Evolutionary conservation across 92 coral and sea anemone genomes (phyloP).

Genomic region (Hydrozoanthus gracilis): DNA sequence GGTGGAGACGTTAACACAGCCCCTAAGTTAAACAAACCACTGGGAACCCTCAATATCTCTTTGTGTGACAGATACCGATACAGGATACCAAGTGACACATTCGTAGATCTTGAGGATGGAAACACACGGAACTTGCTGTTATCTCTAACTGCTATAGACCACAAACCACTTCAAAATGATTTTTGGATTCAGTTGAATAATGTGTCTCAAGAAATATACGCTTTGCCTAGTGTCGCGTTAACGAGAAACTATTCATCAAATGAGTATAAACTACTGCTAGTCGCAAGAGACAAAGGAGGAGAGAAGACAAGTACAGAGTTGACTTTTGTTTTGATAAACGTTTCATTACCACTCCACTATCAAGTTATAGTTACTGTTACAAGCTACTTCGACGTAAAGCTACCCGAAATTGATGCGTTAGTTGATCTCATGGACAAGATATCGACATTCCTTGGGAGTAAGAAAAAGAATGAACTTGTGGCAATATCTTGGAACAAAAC

Average conservation of each 20-base stretch:
- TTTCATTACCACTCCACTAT: slow-evolving; percentile 10
- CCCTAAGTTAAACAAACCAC: slow-evolving; percentile 32
- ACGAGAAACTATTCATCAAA: background rate
- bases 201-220: slow-evolving; percentile 39
- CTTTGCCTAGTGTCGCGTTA: slow-evolving; percentile 13
- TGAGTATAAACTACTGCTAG: slow-evolving; percentile 26
- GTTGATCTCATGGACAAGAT: background rate
- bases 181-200: slow-evolving; percentile 47
- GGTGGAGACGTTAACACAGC: slow-evolving; percentile 36
- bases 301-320: slow-evolving; percentile 21
- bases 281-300: slow-evolving; percentile 48
- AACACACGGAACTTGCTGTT: slow-evolving; percentile 42
- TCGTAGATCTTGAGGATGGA: slow-evolving; percentile 50
- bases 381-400: slow-evolving; percentile 43
- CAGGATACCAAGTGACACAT: slow-evolving; percentile 37
- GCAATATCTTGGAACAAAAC: slow-evolving; percentile 28
- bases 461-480: background rate
- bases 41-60: slow-evolving; percentile 34
- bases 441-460: slow-evolving; percentile 10
- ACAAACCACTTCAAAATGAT: slow-evolving; percentile 19
- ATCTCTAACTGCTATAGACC: slow-evolving; percentile 8
- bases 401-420: slow-evolving; percentile 28
- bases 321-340: slow-evolving; percentile 8
- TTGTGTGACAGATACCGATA: slow-evolving; percentile 21
- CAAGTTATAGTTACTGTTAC: slow-evolving; percentile 21